Conservation (phyloP, 2,888 invertebrate genomes). For the Tortricodes alternella region DNA sequence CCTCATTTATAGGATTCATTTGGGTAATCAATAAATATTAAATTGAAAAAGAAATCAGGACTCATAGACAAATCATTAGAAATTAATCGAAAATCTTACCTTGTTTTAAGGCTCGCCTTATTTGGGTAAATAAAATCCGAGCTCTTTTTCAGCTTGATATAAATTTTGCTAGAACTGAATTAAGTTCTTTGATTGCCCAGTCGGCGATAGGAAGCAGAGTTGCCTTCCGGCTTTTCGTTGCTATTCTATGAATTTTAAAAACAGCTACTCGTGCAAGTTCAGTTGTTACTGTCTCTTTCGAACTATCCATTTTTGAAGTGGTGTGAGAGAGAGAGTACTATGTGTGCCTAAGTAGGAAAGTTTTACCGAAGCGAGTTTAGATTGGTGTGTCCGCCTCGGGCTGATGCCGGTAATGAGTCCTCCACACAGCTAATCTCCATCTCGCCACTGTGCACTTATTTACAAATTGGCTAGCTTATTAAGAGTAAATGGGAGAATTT, state of each 20-base stretch:
- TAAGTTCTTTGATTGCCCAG: slow-evolving; percentile 27
- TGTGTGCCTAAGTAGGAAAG: not conserved
- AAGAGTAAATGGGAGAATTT: slow-evolving; percentile 10
- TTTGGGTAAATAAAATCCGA: not conserved
- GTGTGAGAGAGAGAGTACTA: not conserved
- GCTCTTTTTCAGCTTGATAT: not conserved
- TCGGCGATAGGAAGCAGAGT: slow-evolving; percentile 19
- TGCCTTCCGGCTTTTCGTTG: slow-evolving; percentile 2
- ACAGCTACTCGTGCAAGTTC: not conserved
- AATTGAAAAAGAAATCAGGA: no score
- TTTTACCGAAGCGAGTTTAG: not conserved
- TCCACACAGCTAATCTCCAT: slow-evolving; percentile 28
- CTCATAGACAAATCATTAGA: no score
- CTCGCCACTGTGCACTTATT: slow-evolving; percentile 22
- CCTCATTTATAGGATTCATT: no score
- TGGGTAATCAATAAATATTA: no score
- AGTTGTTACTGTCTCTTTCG: slow-evolving; percentile 2
- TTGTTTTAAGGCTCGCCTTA: no score
- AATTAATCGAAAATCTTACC: no score
- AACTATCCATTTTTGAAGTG: not conserved
- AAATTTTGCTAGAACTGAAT: slow-evolving; percentile 12
- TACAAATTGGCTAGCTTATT: slow-evolving; percentile 29
- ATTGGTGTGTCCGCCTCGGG: slow-evolving; percentile 7
- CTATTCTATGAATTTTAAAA: not conserved
- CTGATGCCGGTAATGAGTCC: slow-evolving; percentile 22